Evolutionary conservation across 2,113 vertebrate species (phyloP), one percentile per base, ranked within the genome.

Genomic region (Dolichallabes microphthalmus): DNA sequence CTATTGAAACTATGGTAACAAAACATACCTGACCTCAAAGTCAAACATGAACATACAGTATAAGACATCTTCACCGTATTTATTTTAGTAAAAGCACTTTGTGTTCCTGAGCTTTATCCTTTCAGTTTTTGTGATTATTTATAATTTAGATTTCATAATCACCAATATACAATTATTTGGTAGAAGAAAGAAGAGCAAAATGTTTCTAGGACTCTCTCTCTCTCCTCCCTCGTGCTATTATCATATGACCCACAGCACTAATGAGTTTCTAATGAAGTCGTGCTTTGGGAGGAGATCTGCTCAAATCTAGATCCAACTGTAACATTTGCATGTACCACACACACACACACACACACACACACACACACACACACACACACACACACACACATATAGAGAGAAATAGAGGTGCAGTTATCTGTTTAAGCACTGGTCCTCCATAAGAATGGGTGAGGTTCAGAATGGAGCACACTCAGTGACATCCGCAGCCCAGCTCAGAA

Each of bases 401-500:
- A 82, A 86, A 86, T 75, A 80, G 0, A 79, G 30, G 30, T 27
- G 15, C 8, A 63, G 30, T 53, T 57, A 64, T 64, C 17, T 45
- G 76, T 63, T 27, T 52, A 14, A 52, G 63, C n/a, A 1, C 64
- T 27, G 84, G 58, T 53, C 15, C 7, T 83, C 32, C 64, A 27
- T 53, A 32, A 55, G 63, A 52, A 84, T 82, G 63, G 64, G 50
- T 20, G 74, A n/a, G 82, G 53, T 69, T 82, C 30, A 39, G 66
- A 85, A 22, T 64, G n/a, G 84, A 79, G 80, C 73, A 73, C 80
- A 85, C 84, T 88, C 75, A 60, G 57, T 86, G n/a, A 79, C 22
- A 77, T 5, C 1, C 13, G 82, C 77, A 61, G 58, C 39, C 68
- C 82, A 83, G 55, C 55, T 75, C 55, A 30, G 76, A 83, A 66